Percentiles rank a stretch among this genome's conserved stretches.
Evolutionary conservation across 2,888 invertebrate species (phyloP).

Genomic region (Spodoptera littoralis): DNA sequence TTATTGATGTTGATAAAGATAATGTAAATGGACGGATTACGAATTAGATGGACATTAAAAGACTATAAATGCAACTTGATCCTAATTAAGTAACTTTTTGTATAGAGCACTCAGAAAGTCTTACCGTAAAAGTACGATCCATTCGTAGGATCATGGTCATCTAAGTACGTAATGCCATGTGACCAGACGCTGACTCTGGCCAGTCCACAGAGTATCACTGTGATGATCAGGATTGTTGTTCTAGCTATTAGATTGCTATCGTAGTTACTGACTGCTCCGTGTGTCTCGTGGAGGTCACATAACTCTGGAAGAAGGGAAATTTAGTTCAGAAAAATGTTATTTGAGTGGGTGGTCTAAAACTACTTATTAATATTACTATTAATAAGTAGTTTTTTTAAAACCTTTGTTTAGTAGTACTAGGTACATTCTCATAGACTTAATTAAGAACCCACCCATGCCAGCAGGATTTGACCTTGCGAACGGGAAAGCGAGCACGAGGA

Average conservation of each 20-base stretch:
- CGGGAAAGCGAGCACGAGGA: conserved; percentile 76
- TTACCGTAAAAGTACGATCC: conserved; percentile 82
- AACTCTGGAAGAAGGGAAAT: conserved; percentile 63
- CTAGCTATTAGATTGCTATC: conserved; percentile 54
- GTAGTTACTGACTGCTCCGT: neutral
- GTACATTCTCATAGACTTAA: too few relatives aligned
- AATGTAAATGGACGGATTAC: too few relatives aligned
- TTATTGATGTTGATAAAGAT: too few relatives aligned
- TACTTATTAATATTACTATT: too few relatives aligned
- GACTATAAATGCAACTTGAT: too few relatives aligned
- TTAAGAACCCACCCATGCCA: conserved; percentile 66
- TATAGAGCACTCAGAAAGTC: neutral
- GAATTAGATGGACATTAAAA: too few relatives aligned
- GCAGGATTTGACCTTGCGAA: conserved; percentile 63
- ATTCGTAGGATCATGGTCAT: conserved; percentile 80
- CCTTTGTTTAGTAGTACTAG: too few relatives aligned
- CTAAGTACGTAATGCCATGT: conserved; percentile 79
- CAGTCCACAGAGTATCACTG: conserved; percentile 69
- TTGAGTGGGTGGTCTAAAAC: too few relatives aligned
- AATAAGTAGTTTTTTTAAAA: too few relatives aligned
- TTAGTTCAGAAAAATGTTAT: too few relatives aligned
- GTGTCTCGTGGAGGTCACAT: conserved; percentile 63
- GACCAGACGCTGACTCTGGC: conserved; percentile 80
- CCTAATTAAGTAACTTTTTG: too few relatives aligned
- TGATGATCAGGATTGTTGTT: conserved; percentile 66